Conservation (phyloP, 2,888 invertebrate genomes). For the Limnephilus rhombicus region DNA sequence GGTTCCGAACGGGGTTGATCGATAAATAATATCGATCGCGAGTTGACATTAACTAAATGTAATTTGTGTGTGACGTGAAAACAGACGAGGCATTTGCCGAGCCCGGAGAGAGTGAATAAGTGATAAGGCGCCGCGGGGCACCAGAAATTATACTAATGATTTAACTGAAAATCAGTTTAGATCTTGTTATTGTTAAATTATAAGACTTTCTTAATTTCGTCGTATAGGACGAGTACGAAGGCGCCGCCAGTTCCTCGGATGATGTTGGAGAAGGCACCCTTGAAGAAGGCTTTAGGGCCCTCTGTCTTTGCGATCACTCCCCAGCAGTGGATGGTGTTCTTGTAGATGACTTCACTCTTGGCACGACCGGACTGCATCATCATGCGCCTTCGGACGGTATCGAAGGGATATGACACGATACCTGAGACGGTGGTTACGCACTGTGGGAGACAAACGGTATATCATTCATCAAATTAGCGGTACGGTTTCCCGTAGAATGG, state of each 20-base stretch:
- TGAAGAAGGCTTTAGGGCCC: conserved; percentile 93
- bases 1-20: background rate
- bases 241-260: conserved; percentile 97
- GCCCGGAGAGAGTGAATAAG: background rate
- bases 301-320: conserved; percentile 89
- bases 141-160: conserved; percentile 24
- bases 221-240: conserved; percentile 94
- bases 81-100: conserved; percentile 21
- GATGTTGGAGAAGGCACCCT: conserved; percentile 96
- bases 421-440: conserved; percentile 85
- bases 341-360: conserved; percentile 90
- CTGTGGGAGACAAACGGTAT: background rate
- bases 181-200: conserved; percentile 70
- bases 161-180: background rate
- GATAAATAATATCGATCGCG: background rate
- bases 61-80: background rate
- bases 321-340: conserved; percentile 96
- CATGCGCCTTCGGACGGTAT: conserved; percentile 97
- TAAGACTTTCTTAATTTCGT: conserved; percentile 88
- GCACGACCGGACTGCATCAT: conserved; percentile 98
- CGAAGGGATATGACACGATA: conserved; percentile 97
- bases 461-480: background rate
- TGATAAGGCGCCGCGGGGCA: background rate
- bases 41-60: background rate
- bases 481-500: too few species aligned